Evolutionary conservation across 1,140 invertebrate genomes (phyloP), one percentile per base, ranked within the genome.

Genomic region (Amphibalanus amphitrite): DNA sequence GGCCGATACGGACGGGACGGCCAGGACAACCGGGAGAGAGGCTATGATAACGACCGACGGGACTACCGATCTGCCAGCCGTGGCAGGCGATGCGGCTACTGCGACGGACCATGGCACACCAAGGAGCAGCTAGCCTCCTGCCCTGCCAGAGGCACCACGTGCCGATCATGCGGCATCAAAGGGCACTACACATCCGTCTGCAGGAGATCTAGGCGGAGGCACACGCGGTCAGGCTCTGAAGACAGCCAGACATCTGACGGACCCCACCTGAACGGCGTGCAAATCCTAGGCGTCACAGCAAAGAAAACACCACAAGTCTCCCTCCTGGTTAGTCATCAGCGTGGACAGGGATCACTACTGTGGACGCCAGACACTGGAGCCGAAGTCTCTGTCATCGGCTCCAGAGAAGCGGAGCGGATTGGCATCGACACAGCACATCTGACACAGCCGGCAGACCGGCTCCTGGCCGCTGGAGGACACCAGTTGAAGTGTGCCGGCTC

Each of bases 321-420:
- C 3, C 23, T 72, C 13, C 25, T 10, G 15, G 28, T 40, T 25
- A 13, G 13, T 29, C 68, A 69, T 29, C 67, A n/a, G 17, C 59
- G 23, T 8, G 65, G 59, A 1, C 47, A 59, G 0, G n/a, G 28
- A 0, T 3, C 59, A 25, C n/a, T 71, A 0, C 15, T 13, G n/a
- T 72, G 71, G 71, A 29, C 28, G 20, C 71, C 71, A 13, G 71
- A 72, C 64, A 33, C 71, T 4, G 71, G 13, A 1, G 33, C 71
- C 6, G 69, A 71, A 29, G 26, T 40, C 3, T 67, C 68, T 15
- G 69, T 72, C 1, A 47, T 73, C 29, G 47, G 40, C n/a, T 17
- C 26, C 0, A 3, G 17, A 26, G 28, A 30, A 17, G 69, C 30
- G 8, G n/a, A 13, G 38, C 67, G 28, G 29, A 23, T 70, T 25